phyloP scores from a whole-genome alignment of 2,888 invertebrate species.

The Drosophila setosimentum region DNA sequence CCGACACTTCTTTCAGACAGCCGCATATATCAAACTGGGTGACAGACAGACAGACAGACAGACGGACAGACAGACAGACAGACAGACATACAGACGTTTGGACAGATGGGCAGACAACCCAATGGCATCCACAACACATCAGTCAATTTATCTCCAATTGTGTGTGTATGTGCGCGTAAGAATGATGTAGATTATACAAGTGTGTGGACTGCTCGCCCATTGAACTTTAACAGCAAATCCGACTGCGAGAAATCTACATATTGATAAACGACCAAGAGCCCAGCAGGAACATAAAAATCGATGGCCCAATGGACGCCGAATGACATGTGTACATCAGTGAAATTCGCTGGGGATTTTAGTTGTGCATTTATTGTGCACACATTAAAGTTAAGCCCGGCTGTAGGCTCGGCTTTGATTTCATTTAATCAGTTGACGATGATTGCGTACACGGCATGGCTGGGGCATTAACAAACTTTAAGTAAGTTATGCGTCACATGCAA shows the following conservation, averaged over 20 bases:
- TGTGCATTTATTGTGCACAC: constrained; percentile 46
- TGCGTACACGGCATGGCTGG: constrained; percentile 25
- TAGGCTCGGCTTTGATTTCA: constrained; percentile 65
- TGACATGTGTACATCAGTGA: constrained; percentile 50
- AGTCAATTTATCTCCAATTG: constrained; percentile 71
- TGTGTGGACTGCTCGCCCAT: constrained; percentile 50
- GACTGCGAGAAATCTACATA: constrained; percentile 66
- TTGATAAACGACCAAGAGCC: constrained; percentile 71
- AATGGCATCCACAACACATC: constrained; percentile 67
- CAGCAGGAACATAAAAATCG: constrained; percentile 64
- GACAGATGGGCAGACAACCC: constrained; percentile 24
- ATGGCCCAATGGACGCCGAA: constrained; percentile 46
- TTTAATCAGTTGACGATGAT: constrained; percentile 67
- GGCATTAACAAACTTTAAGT: constrained; percentile 69
- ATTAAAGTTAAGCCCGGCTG: constrained; percentile 43
- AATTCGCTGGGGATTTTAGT: constrained; percentile 38
- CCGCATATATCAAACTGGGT: constrained; percentile 67
- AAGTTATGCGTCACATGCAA: constrained; percentile 51
- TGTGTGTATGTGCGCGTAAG: constrained; percentile 34
- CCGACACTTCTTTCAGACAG: constrained; percentile 56
- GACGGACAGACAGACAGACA: neutral
- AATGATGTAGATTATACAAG: constrained; percentile 47
- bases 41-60: constrained; percentile 35
- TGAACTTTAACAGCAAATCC: constrained; percentile 60
- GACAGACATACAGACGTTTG: neutral